Base-by-base conservation (phyloP, 2,888 invertebrate species). In the Pachydiplax longipennis region DNA sequence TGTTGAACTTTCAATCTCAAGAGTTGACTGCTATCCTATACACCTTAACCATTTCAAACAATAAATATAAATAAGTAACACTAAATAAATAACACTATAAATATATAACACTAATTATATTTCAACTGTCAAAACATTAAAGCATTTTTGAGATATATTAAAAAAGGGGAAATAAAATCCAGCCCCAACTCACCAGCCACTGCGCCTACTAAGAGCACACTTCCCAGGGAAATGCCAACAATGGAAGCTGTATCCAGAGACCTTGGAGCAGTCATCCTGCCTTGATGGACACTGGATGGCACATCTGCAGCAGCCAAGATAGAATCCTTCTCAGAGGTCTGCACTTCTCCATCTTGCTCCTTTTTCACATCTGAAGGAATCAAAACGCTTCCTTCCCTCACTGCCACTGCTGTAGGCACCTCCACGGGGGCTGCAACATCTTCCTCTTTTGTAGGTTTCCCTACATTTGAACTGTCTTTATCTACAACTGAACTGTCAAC, bases 191-290 rank as follows among this genome's bases (percentile, higher is more conserved):
- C 91, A 92, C 92, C 92, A 81, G 96, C 95, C 65, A 96, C 93
- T 10, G 96, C 87, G 22, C 87, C 96, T 81, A 96, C 95, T 91
- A 96, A 93, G 80, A 96, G 95, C 91, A 97, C 94, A 91, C 96
- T 96, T 81, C 96, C 96, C 92, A 97, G 95, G 58, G 96, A 96
- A 92, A 97, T 96, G 22, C 96, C 96, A 37, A 96, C 96, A 92
- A 97, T 96, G 80, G 95, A 95, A 12, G 95, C 95, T 58, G 95
- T 95, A 92, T 96, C 95, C 94, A 96, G 93, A 58, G 92, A 92
- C 18, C 93, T 92, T 93, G 94, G 93, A 91, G 93, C 81, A 13
- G 91, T 90, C 91, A 93, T 94, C 94, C 94, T 93, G 93, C 87
- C 87, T 18, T 87, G 87, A 31, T 87, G 87, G 37, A 91, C 83